Evolutionary conservation across 2,113 vertebrate species (phyloP), one percentile per base, ranked within the genome.

Genomic region (Vulpes ferrilata): DNA sequence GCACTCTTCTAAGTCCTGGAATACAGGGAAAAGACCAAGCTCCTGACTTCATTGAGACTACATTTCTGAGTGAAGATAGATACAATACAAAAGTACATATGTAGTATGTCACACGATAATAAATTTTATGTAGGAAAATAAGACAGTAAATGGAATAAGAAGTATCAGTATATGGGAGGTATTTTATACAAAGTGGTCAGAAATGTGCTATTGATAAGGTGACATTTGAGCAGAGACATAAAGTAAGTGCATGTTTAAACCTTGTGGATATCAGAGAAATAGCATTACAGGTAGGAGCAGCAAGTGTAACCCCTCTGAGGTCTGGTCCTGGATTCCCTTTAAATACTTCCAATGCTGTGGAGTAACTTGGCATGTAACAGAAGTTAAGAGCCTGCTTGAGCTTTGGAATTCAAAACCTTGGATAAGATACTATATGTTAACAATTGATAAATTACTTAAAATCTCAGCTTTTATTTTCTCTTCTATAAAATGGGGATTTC

Each of bases 401-500:
- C 13, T 87, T 71, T 86, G 32, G 73, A 81, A 65, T 71, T 81
- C 0, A 32, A 94, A 96, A 89, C 89, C 48, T 38, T 67, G 19
- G 78, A 23, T 43, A 25, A 82, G 27, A 73, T 43, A 85, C 48
- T 79, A 11, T 20, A 38, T 53, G 7, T 51, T 53, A 88, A 27
- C 27, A 30, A 57, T 22, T 32, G 64, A 43, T 3, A 89, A 38
- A n/a, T n/a, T 9, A 86, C 48, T 51, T 78, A 11, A 93, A 91
- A 62, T 86, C 51, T 88, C 32, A 80, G 43, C 10, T 13, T 38
- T 83, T 90, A 27, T 95, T 90, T 92, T 59, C 60, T 93, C 51
- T 79, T 17, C 12, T 76, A 35, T 43, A 55, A 80, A 93, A 80
- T 78, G 15, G 27, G 11, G 7, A 62, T 94, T 80, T 60, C 7